These are phyloP conservation scores for Cataglyphis cursor DNA, from an alignment of 2,888 invertebrate genomes.

Conservation along the genomic window DNA sequence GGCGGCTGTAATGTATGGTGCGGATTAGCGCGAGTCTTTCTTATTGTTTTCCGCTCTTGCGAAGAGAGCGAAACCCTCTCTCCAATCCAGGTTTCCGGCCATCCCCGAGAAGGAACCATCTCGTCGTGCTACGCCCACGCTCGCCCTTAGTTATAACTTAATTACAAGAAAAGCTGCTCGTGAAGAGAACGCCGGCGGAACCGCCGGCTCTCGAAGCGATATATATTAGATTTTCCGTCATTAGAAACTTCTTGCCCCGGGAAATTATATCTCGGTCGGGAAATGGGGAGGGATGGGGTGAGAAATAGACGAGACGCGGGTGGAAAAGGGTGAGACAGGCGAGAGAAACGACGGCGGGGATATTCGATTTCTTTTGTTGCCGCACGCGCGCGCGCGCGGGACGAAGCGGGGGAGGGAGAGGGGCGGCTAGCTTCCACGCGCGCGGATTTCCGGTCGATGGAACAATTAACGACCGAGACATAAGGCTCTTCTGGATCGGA, in stretches of 20 bases:
- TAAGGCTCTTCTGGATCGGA: conserved; percentile 52
- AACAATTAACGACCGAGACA: conserved; percentile 60
- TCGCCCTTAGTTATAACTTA: conserved; percentile 85
- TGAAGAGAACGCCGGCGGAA: conserved; percentile 71
- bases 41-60: conserved; percentile 86
- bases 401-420: background rate
- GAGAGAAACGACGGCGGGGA: conserved; percentile 52
- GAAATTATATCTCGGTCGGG: conserved; percentile 72
- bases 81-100: conserved; percentile 38
- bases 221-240: conserved; percentile 85
- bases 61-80: conserved; percentile 65
- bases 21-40: conserved; percentile 84
- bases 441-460: conserved; percentile 54
- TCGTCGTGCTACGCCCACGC: conserved; percentile 60
- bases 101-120: conserved; percentile 59
- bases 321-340: conserved; percentile 10
- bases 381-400: conserved; percentile 20
- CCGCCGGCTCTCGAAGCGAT: conserved; percentile 70
- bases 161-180: conserved; percentile 85
- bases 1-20: conserved; percentile 85
- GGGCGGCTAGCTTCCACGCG: conserved; percentile 35
- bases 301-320: conserved; percentile 31
- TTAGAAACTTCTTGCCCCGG: conserved; percentile 82
- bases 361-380: conserved; percentile 68
- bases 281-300: conserved; percentile 20